These are phyloP conservation scores for Scotopteryx bipunctaria DNA, from an alignment of 2,888 invertebrate genomes.

Conservation along the genomic window DNA sequence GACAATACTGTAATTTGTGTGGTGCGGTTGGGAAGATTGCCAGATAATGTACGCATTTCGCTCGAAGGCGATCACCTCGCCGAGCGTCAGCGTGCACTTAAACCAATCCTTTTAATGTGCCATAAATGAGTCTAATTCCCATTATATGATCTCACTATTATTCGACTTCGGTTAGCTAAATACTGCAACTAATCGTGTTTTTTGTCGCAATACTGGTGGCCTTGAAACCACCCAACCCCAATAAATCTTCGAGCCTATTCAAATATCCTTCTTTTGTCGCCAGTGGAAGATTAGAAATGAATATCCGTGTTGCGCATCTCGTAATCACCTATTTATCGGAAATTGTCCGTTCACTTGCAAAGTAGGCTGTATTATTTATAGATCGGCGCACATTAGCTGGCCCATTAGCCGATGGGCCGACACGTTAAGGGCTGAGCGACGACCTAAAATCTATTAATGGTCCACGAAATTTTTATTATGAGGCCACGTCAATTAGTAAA, in stretches of 20 bases:
- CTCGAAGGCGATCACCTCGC: conserved; percentile 51
- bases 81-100: conserved; percentile 33
- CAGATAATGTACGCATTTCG: conserved; percentile 54
- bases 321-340: conserved; percentile 43
- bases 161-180: not conserved
- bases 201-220: not conserved
- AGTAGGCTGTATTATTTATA: conserved; percentile 66
- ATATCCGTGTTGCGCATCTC: conserved; percentile 25
- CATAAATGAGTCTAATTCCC: conserved; percentile 13
- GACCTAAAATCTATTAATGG: conserved; percentile 67
- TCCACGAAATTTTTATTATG: conserved; percentile 36
- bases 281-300: conserved; percentile 28
- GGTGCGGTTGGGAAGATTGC: conserved; percentile 55
- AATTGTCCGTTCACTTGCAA: conserved; percentile 49
- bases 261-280: conserved; percentile 7
- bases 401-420: conserved; percentile 65
- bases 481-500: conserved; percentile 3
- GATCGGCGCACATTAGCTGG: conserved; percentile 61
- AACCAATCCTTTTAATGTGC: conserved; percentile 34
- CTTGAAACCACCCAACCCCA: not conserved
- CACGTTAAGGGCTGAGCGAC: conserved; percentile 63
- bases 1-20: conserved; percentile 53
- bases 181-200: not conserved
- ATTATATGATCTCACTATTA: not conserved
- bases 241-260: not conserved